phyloP scores from a whole-genome alignment of 2,888 invertebrate genomes.

The Cheilosia urbana region DNA sequence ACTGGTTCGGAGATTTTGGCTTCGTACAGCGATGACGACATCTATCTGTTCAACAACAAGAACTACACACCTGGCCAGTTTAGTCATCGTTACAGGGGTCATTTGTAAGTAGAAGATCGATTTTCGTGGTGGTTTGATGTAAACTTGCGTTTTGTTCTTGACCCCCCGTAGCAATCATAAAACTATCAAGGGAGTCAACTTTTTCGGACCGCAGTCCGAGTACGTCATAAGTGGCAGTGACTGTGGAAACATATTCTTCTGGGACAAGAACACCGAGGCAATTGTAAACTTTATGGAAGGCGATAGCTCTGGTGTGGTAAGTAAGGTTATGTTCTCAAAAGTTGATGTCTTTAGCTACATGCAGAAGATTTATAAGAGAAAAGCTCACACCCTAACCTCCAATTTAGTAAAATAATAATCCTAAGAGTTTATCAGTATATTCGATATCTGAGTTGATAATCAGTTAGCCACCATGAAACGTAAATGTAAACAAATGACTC shows the following conservation, averaged over 20 bases:
- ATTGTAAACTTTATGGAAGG: conserved; percentile 95
- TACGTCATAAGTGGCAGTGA: conserved; percentile 97
- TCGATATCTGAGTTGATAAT: too few relatives aligned
- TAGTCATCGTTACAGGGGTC: conserved; percentile 87
- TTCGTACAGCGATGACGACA: conserved; percentile 97
- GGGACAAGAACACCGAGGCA: conserved; percentile 94
- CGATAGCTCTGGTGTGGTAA: conserved; percentile 92
- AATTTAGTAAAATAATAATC: too few relatives aligned
- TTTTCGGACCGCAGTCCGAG: conserved; percentile 95
- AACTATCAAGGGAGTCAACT: conserved; percentile 95
- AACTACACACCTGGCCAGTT: conserved; percentile 84
- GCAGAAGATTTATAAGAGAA: neutral
- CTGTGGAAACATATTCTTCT: conserved; percentile 93
- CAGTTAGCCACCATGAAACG: too few relatives aligned
- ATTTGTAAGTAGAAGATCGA: conserved; percentile 83
- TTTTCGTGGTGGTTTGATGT: neutral
- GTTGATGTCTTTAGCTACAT: neutral
- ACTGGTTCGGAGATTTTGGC: conserved; percentile 95
- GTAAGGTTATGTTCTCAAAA: conserved; percentile 27
- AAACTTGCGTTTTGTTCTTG: conserved; percentile 14
- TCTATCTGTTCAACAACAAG: conserved; percentile 92
- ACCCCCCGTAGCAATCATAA: conserved; percentile 86
- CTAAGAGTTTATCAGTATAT: too few relatives aligned
- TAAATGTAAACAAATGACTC: too few relatives aligned
- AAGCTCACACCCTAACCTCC: too few relatives aligned